Base-by-base conservation (phyloP, 2,888 invertebrate species). In the Gisinianus flammeolus region DNA sequence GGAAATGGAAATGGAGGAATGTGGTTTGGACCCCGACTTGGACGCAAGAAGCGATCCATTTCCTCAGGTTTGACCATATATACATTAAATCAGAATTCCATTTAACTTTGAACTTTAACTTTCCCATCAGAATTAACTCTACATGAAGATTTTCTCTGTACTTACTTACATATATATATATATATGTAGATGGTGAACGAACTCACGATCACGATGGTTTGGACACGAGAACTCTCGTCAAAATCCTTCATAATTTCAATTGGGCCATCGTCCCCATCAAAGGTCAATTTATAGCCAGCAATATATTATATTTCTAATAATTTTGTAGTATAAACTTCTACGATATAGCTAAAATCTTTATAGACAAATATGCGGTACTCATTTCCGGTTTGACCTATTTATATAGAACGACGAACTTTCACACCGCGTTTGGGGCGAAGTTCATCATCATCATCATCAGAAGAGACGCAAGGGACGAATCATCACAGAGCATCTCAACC, bases 1-100 rank as follows among this genome's bases (percentile, higher is more conserved):
- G 72, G 76, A 24, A 6, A 2, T 6, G n/a, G n/a, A n/a, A 44
- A 44, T 44, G 44, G 16, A 44, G 84, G 89, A 0, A 89, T 92
- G 87, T 92, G 92, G 92, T 92, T 92, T 84, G 92, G 92, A 54
- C 91, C 91, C 0, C 88, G 92, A 64, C 87, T 92, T 30, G 92
- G 91, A 77, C 79, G 82, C 73, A 82, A 78, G 81, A 83, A 82
- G 81, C 80, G 82, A 4, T 83, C 82, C 58, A 74, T 83, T 71
- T 56, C 68, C 1, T 79, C 80, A 62, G 79, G 77, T 44, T 8
- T 35, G 35, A 8, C 35, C 35, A 35, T 16, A 44, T 1, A 44
- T 19, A 44, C n/a, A n/a, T n/a, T n/a, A n/a, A n/a, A n/a, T n/a
- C n/a, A n/a, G n/a, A n/a, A n/a, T n/a, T n/a, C n/a, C n/a, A n/a